A percentile compares a stretch with the other conserved stretches of the same genome.
Evolutionary conservation across 1,140 invertebrate genomes (phyloP).

Genomic region (Paraescarpia echinospica): DNA sequence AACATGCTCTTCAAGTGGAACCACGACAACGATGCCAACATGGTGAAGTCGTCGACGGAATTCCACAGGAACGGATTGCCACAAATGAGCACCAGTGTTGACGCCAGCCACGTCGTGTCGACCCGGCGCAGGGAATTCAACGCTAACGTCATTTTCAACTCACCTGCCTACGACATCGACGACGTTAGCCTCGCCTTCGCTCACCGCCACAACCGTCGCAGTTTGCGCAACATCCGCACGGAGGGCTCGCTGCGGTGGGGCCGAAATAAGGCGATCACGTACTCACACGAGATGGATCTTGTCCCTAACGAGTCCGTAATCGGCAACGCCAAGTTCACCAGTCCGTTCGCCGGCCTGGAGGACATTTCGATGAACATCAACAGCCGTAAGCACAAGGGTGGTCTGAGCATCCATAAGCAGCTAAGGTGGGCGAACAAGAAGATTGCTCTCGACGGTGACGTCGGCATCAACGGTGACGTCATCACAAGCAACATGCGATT

Average conservation of each 20-base stretch:
- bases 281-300: conserved; percentile 7
- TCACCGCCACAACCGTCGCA: neutral
- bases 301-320: neutral
- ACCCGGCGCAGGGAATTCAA: neutral
- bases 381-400: neutral
- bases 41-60: neutral
- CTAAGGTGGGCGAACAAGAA: conserved; percentile 18
- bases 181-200: neutral
- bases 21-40: conserved; percentile 16
- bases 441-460: neutral
- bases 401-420: neutral
- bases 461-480: conserved; percentile 7
- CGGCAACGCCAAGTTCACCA: conserved; percentile 1
- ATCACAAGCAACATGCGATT: neutral
- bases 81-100: neutral
- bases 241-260: neutral
- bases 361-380: neutral
- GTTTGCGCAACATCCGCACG: neutral
- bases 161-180: neutral
- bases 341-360: conserved; percentile 5
- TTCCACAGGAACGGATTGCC: neutral
- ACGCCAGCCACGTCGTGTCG: neutral
- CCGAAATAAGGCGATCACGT: neutral
- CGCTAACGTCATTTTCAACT: neutral
- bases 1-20: neutral